Conservation (phyloP, 2,888 invertebrate species). For the Sarcophaga variegata region DNA sequence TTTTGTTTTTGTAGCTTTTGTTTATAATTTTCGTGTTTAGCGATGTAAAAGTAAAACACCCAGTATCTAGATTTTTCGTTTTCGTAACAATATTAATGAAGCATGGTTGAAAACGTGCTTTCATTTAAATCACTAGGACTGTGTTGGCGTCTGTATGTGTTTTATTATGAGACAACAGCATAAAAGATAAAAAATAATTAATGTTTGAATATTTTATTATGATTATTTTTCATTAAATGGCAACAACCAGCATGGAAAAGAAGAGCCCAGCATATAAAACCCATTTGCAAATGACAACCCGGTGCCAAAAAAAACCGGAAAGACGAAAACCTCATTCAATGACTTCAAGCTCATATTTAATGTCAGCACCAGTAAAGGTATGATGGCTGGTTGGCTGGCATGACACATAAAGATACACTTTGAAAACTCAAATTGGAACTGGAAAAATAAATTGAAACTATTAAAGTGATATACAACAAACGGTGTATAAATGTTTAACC, state of each 20-base stretch:
- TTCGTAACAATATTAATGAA: too few relatives aligned
- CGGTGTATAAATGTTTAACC: slow-evolving; percentile 34
- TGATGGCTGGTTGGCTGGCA: too few relatives aligned
- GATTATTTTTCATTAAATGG: slow-evolving; percentile 66
- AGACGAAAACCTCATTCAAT: slow-evolving; percentile 8
- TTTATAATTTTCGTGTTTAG: too few relatives aligned
- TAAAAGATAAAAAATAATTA: slow-evolving; percentile 59
- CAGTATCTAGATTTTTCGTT: too few relatives aligned
- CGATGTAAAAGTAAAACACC: too few relatives aligned
- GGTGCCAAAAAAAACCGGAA: neutral
- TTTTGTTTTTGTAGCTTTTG: too few relatives aligned
- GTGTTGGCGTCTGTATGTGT: too few relatives aligned
- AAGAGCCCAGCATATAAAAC: neutral
- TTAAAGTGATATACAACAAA: slow-evolving; percentile 10
- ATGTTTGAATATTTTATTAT: slow-evolving; percentile 65
- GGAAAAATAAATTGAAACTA: slow-evolving; percentile 15
- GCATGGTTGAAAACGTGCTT: too few relatives aligned
- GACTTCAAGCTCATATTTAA: slow-evolving; percentile 9
- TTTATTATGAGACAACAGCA: neutral
- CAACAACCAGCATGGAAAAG: slow-evolving; percentile 10
- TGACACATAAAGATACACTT: too few relatives aligned
- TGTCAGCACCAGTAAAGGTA: neutral
- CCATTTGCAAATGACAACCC: neutral
- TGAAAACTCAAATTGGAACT: too few relatives aligned
- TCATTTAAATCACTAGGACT: too few relatives aligned